Evolutionary conservation across 2,113 vertebrate species (phyloP).

Genomic region (Phrynosoma platyrhinos): DNA sequence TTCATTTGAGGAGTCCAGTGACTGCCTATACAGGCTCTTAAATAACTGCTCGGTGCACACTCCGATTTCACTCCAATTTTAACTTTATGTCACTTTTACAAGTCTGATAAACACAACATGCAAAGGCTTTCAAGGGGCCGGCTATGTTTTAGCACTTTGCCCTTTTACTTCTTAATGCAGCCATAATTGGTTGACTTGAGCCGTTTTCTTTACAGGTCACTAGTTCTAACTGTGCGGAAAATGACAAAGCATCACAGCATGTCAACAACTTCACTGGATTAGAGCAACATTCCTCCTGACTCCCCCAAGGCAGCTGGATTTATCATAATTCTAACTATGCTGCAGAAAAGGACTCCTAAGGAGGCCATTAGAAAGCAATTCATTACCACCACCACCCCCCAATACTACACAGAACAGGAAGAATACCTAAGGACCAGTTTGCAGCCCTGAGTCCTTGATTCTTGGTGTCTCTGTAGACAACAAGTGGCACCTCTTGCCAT

Average conservation of each 20-base stretch:
- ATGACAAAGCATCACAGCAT: neutral
- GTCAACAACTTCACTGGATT: neutral
- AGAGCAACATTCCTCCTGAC: neutral
- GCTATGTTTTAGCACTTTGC: fast-evolving
- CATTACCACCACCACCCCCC: too few species aligned
- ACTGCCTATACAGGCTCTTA: neutral
- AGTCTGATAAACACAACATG: neutral
- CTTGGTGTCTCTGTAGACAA: neutral
- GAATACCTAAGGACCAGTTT: too few species aligned
- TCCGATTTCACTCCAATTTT: neutral
- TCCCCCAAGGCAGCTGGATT: neutral
- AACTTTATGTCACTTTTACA: neutral
- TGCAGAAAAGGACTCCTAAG: neutral
- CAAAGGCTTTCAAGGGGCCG: conserved; percentile 20
- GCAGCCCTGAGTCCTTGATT: neutral
- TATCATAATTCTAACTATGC: neutral
- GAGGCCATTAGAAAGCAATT: neutral
- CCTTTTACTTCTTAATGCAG: neutral
- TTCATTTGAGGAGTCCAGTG: neutral
- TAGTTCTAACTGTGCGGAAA: neutral
- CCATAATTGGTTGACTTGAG: neutral
- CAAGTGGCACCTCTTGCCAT: neutral
- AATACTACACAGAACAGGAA: too few species aligned
- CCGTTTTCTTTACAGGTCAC: neutral
- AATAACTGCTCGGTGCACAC: neutral